Evolutionary conservation across 2,888 invertebrate species (phyloP).

Genomic region (Agrotis exclamationis): DNA sequence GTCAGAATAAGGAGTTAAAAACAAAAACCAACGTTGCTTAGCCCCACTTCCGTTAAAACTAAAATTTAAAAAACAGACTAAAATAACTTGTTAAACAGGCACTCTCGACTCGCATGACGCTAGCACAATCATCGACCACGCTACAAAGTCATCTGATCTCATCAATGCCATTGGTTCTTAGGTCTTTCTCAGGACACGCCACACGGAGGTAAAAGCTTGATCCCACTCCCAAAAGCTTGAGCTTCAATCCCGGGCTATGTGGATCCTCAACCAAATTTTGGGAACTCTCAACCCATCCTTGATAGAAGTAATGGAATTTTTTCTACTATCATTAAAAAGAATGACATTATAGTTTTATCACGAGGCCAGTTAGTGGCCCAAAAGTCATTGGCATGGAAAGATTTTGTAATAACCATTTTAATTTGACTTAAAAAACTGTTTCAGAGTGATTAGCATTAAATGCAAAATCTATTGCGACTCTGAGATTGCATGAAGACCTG

Average conservation of each 20-base stretch:
- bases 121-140: constrained; percentile 80
- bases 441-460: constrained; percentile 27
- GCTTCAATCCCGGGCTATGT: constrained; percentile 85
- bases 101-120: constrained; percentile 86
- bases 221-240: constrained; percentile 84
- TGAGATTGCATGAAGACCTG: constrained; percentile 41
- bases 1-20: constrained; percentile 2
- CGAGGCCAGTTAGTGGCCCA: neutral
- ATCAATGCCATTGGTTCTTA: constrained; percentile 89
- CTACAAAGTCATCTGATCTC: constrained; percentile 84
- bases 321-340: neutral
- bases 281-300: constrained; percentile 74
- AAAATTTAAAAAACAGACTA: constrained; percentile 40
- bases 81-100: constrained; percentile 69
- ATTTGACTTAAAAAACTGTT: constrained; percentile 13
- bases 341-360: constrained; percentile 6
- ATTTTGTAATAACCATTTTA: constrained; percentile 1
- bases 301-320: constrained; percentile 19
- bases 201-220: constrained; percentile 89
- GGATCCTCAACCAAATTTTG: constrained; percentile 88
- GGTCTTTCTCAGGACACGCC: constrained; percentile 91
- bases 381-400: neutral
- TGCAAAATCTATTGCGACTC: neutral
- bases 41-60: constrained; percentile 47
- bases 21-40: constrained; percentile 46